Evolutionary conservation across 2,888 invertebrate species (phyloP).

Genomic region (Drosophila sordidapex): DNA sequence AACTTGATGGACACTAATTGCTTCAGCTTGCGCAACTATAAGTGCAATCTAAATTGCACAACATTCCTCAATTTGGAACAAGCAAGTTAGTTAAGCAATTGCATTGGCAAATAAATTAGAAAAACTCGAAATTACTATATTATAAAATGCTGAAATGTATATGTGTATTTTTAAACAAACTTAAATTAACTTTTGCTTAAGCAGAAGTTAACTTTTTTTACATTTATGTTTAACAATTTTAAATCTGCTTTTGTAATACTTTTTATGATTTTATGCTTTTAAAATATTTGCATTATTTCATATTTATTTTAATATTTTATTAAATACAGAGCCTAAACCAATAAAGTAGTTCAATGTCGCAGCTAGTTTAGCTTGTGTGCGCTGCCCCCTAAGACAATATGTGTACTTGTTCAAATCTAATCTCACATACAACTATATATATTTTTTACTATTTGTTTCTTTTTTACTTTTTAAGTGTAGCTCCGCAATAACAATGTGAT

Average conservation of each 20-base stretch:
- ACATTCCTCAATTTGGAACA: background rate
- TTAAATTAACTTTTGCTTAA: background rate
- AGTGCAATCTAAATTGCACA: background rate
- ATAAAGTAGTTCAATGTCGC: constrained; percentile 37
- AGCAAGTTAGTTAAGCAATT: background rate
- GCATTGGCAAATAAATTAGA: background rate
- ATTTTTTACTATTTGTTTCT: background rate
- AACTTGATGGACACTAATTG: constrained; percentile 35
- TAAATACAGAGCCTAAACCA: background rate
- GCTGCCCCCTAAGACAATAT: constrained; percentile 34
- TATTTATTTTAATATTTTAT: background rate
- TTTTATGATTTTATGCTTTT: background rate
- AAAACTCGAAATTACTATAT: background rate
- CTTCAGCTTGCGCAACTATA: constrained; percentile 1
- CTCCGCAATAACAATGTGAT: constrained; percentile 53
- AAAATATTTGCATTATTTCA: background rate
- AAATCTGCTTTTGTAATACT: background rate
- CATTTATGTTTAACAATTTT: background rate
- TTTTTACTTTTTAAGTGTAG: background rate
- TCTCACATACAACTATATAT: constrained; percentile 1
- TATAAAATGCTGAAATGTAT: no score
- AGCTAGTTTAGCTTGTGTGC: constrained; percentile 15
- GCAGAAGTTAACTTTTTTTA: background rate
- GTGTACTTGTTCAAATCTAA: constrained; percentile 38
- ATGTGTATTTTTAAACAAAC: background rate